phyloP scores from a whole-genome alignment of 2,888 invertebrate genomes.

The Lomographa bimaculata region DNA sequence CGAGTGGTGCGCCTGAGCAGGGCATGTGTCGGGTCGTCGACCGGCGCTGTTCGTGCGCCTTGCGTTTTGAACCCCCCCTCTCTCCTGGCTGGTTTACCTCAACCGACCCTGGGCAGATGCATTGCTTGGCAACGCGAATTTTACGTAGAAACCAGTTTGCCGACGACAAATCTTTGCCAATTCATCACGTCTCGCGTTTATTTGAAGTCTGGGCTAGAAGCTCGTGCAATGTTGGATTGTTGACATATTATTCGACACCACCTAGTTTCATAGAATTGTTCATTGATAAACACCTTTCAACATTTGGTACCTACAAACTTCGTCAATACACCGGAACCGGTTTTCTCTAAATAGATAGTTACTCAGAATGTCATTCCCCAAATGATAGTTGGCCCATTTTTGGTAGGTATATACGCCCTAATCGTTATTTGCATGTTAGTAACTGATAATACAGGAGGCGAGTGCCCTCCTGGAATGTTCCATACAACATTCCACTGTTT shows the following conservation, averaged over 20 bases:
- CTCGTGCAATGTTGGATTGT: conserved; percentile 13
- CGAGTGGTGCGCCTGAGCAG: conserved; percentile 76
- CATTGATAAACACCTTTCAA: too few relatives aligned
- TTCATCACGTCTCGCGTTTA: conserved; percentile 26
- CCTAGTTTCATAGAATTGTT: conserved; percentile 2
- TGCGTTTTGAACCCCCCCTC: conserved; percentile 69
- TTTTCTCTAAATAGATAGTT: too few relatives aligned
- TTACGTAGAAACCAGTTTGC: conserved; percentile 78
- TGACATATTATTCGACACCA: conserved; percentile 16
- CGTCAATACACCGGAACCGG: too few relatives aligned
- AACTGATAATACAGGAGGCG: conserved; percentile 51
- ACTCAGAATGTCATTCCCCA: conserved; percentile 24
- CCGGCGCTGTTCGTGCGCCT: conserved; percentile 77
- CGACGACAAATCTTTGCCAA: conserved; percentile 58
- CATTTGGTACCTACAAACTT: too few relatives aligned
- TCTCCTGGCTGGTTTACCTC: conserved; percentile 62
- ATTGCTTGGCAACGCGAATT: conserved; percentile 79
- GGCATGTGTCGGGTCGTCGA: conserved; percentile 80
- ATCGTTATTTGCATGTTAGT: conserved; percentile 52
- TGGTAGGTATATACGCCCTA: too few relatives aligned
- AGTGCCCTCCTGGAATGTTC: conserved; percentile 38
- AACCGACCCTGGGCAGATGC: conserved; percentile 74
- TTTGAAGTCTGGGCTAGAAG: conserved; percentile 14
- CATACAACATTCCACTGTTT: conserved; percentile 59
- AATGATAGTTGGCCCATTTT: conserved; percentile 35